phyloP scores from a whole-genome alignment of 2,797 vertebrate genomes.

The Sebastes minor region DNA sequence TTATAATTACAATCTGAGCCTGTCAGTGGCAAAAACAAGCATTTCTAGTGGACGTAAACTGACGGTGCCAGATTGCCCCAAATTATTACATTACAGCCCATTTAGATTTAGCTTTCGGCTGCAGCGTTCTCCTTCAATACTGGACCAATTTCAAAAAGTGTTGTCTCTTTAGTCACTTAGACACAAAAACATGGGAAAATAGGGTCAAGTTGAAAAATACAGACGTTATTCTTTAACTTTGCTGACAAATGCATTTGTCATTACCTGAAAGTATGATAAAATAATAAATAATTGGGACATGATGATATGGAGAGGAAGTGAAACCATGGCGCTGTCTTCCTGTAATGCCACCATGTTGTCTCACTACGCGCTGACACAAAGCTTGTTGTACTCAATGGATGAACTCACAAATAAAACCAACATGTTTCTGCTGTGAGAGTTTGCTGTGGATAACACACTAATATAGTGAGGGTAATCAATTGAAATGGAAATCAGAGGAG shows the following conservation, averaged over 20 bases:
- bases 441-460: conserved; percentile 14
- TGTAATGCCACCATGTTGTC: not conserved
- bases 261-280: not conserved
- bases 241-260: not conserved
- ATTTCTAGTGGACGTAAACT: too few species aligned
- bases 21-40: too few species aligned
- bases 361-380: conserved; percentile 11
- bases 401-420: conserved; percentile 17
- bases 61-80: too few species aligned
- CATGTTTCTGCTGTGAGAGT: conserved; percentile 12
- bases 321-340: not conserved
- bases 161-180: too few species aligned
- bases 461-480: conserved; percentile 18
- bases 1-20: too few species aligned
- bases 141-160: too few species aligned
- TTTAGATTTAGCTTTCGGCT: too few species aligned
- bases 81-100: too few species aligned
- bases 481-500: conserved; percentile 36
- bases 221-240: not conserved
- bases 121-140: too few species aligned
- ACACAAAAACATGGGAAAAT: too few species aligned
- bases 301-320: not conserved
- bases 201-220: too few species aligned
- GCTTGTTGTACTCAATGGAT: not conserved
- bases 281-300: not conserved